These are phyloP conservation scores for Cosmorhoe ocellata DNA, from an alignment of 2,888 invertebrate species.

Conservation along the genomic window DNA sequence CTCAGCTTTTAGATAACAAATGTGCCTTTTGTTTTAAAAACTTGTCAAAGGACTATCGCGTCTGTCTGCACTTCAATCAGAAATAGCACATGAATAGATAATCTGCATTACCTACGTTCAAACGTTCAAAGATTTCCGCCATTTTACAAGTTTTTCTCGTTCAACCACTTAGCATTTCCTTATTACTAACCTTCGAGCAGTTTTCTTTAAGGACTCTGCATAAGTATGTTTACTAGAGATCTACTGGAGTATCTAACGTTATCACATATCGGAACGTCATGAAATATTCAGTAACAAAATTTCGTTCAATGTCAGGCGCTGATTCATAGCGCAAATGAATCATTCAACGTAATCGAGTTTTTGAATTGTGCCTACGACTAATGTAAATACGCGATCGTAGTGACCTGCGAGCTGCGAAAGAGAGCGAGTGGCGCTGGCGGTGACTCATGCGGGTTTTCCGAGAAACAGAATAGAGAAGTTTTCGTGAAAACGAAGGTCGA, in stretches of 20 bases:
- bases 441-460: slow-evolving; percentile 81
- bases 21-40: slow-evolving; percentile 32
- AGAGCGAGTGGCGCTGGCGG: slow-evolving; percentile 63
- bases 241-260: background rate
- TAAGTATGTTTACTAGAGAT: slow-evolving; percentile 16
- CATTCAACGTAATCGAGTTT: slow-evolving; percentile 78
- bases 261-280: slow-evolving; percentile 23
- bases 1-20: slow-evolving; percentile 56
- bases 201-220: slow-evolving; percentile 34
- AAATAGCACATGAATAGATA: slow-evolving; percentile 11
- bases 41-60: slow-evolving; percentile 14
- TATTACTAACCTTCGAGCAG: slow-evolving; percentile 41
- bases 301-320: slow-evolving; percentile 63
- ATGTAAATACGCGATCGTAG: slow-evolving; percentile 77
- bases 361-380: slow-evolving; percentile 76
- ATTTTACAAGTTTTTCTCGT: slow-evolving; percentile 54
- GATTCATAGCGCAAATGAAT: slow-evolving; percentile 77
- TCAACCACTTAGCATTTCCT: slow-evolving; percentile 46
- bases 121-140: slow-evolving; percentile 38
- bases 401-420: slow-evolving; percentile 69
- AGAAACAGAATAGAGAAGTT: slow-evolving; percentile 71
- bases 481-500: slow-evolving; percentile 77
- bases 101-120: slow-evolving; percentile 14
- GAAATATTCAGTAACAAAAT: slow-evolving; percentile 45
- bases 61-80: slow-evolving; percentile 4